A percentile compares a stretch with the other conserved stretches of the same genome.
Evolutionary conservation across 2,797 vertebrate genomes (phyloP).

Genomic region (Toxotes lorentzi): DNA sequence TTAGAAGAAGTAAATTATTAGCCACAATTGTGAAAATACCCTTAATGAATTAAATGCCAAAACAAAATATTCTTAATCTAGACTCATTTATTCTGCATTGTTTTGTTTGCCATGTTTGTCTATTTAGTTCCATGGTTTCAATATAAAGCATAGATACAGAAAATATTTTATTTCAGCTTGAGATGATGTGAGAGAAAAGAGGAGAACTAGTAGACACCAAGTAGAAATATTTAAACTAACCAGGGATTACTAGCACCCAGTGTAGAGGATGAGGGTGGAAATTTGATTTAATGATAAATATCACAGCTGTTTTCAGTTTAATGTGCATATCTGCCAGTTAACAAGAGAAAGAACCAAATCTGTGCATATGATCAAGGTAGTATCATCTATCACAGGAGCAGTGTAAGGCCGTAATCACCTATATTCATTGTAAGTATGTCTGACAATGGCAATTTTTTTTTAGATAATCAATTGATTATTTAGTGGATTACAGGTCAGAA

Average conservation of each 20-base stretch:
- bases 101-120: conserved; percentile 38
- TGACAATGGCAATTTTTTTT: too few species aligned
- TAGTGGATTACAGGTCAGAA: too few species aligned
- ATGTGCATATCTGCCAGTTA: too few species aligned
- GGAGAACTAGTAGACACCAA: not conserved
- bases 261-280: not conserved
- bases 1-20: conserved; percentile 52
- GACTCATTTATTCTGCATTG: conserved; percentile 22
- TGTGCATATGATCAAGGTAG: too few species aligned
- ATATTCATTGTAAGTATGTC: too few species aligned
- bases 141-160: not conserved
- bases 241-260: too few species aligned
- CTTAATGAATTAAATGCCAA: conserved; percentile 58
- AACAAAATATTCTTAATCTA: conserved; percentile 65
- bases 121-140: not conserved
- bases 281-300: too few species aligned
- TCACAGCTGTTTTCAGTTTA: too few species aligned
- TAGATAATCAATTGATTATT: too few species aligned
- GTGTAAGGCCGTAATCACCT: too few species aligned
- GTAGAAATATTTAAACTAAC: not conserved
- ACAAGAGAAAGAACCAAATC: not conserved
- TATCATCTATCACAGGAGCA: too few species aligned
- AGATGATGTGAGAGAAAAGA: not conserved
- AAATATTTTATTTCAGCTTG: not conserved
- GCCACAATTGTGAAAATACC: conserved; percentile 48